Evolutionary conservation across 2,113 vertebrate genomes (phyloP), one percentile per base, ranked within the genome.

Genomic region (Anguilla rostrata): DNA sequence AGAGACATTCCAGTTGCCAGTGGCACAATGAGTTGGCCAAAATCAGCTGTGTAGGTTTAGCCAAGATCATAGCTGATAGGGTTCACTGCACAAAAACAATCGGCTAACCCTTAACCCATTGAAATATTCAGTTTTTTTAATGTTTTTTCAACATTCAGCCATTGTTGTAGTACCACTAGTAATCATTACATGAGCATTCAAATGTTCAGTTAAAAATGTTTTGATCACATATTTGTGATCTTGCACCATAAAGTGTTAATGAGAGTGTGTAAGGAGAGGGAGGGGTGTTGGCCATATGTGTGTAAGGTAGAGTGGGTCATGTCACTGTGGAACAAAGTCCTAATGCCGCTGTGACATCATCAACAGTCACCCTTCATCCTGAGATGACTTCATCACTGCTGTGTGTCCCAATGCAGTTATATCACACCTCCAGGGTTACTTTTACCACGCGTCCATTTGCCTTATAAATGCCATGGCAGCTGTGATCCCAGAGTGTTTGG

Each of bases 1-100:
- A 71, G 60, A 22, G 56, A 34, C 57, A 84, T 84, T 66, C 83
- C 56, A 84, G 56, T 84, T 39, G 53, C 57, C 83, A 84, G 29
- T 41, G 20, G n/a, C 2, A 29, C 39, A 29, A 66, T 40, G 83
- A 84, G 39, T 83, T 83, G 46, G 60, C 56, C 39, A 83, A 66
- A 63, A 84, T 71, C 60, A 84, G 83, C 39, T 41, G 56, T 84
- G 83, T 41, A 84, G 83, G 34, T 71, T 71, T 84, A 84, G 57
- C 83, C 57, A 41, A 84, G 60, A 71, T 66, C 57, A 26, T 41
- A 84, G 60, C 40, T 29, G 57, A 71, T 84, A 71, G 39, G 83
- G 60, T 71, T 84, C 60, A 83, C 82, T 83, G 12, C 81, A 56
- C 81, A 83, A 83, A 83, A 63, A 83, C 83, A 83, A 60, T 60